phyloP scores from a whole-genome alignment of 1,140 invertebrate species.

The Sminthurides bifidus region DNA sequence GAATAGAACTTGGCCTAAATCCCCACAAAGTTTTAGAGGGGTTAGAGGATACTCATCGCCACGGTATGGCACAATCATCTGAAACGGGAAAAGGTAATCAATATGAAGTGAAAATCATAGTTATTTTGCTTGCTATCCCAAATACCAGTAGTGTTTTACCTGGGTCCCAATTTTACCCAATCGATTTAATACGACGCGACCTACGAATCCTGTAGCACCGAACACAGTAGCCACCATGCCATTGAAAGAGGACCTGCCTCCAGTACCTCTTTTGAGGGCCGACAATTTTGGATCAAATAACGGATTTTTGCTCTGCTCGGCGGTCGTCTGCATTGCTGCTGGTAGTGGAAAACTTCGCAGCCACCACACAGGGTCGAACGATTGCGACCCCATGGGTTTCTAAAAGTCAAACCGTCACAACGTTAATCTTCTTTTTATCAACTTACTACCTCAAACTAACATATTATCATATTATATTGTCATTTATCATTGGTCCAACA shows the following conservation, averaged over 20 bases:
- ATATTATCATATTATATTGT: too few relatives aligned
- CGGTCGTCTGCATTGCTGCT: neutral
- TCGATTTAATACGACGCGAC: slow-evolving; percentile 69
- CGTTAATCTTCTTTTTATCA: neutral
- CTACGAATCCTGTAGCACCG: slow-evolving; percentile 79
- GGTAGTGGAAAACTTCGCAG: slow-evolving; percentile 3
- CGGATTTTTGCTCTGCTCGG: slow-evolving; percentile 1
- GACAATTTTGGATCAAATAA: slow-evolving; percentile 43
- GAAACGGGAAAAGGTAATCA: slow-evolving; percentile 21
- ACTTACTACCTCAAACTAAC: too few relatives aligned
- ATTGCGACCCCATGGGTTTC: slow-evolving; percentile 3
- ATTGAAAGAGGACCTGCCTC: slow-evolving; percentile 90
- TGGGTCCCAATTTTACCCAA: slow-evolving; percentile 77
- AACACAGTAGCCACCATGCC: slow-evolving; percentile 96
- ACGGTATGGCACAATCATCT: slow-evolving; percentile 86
- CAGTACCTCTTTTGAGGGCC: slow-evolving; percentile 68
- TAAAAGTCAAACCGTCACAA: neutral
- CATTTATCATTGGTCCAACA: neutral
- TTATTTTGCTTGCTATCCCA: neutral
- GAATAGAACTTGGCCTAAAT: slow-evolving; percentile 91
- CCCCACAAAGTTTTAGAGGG: slow-evolving; percentile 71
- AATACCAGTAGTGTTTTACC: slow-evolving; percentile 39
- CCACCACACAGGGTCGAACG: neutral
- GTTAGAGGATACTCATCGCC: slow-evolving; percentile 66
- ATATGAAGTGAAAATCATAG: neutral